Evolutionary conservation across 23 tunicate species (phyloP), one percentile per base, ranked within the genome.

Genomic region (Styela clava): DNA sequence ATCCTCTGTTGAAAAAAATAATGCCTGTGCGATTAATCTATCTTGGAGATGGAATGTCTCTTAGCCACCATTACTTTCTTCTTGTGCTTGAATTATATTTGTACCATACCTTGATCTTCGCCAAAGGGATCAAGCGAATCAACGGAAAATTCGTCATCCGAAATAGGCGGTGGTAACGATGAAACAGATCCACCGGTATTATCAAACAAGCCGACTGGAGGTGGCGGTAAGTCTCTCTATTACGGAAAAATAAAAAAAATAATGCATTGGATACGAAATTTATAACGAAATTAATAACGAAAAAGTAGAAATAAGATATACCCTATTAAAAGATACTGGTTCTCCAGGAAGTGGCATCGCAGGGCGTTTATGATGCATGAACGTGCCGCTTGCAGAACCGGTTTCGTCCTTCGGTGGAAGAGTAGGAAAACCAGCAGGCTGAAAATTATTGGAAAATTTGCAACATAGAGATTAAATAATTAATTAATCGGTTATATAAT

Each of bases 1-100:
- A 31, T 76, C 82, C 9, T 52, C 86, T 71, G 78, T 25, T 9
- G 61, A 12, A n/a, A 32, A 0, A 74, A n/a, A n/a, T n/a, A n/a
- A n/a, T n/a, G n/a, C n/a, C n/a, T n/a, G n/a, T n/a, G n/a, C n/a
- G n/a, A 16, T 69, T 69, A 69, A 61, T 61, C 21, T 61, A 18
- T 18, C 19, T 61, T 21, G 64, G 21, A 61, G 64, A 61, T 61
- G 64, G 18, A n/a, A n/a, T 61, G 64, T 18, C 64, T 61, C 64
- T 21, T 19, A 18, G 20, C 21, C 21, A 18, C 64, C 64, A 21
- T 19, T 18, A 21, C 19, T 61, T 18, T 18, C 64, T 21, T 61
- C 21, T 21, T 61, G 64, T 61, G 19, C 64, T 61, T 18, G 64
- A 61, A 21, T 18, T 61, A 73, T n/a, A n/a, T n/a, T n/a, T n/a